Evolutionary conservation across 2,797 vertebrate genomes (phyloP).

Genomic region (Sebastes miniatus): DNA sequence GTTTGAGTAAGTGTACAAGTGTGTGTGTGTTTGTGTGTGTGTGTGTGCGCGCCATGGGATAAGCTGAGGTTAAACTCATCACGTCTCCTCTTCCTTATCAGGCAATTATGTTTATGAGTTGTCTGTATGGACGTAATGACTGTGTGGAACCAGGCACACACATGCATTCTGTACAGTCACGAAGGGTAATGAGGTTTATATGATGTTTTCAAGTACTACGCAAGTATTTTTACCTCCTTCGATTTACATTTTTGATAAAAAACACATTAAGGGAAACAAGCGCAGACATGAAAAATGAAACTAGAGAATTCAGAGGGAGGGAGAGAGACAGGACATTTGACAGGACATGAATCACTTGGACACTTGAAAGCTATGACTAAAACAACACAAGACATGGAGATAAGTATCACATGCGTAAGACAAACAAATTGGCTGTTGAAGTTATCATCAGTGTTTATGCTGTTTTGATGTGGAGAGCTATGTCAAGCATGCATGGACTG

Average conservation of each 20-base stretch:
- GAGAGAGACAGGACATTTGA: background rate
- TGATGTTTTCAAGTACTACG: background rate
- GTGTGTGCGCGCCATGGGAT: background rate
- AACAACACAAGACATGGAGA: slow-evolving; percentile 56
- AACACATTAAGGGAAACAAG: background rate
- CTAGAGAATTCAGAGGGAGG: background rate
- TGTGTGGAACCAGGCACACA: slow-evolving; percentile 12
- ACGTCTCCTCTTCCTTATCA: slow-evolving; percentile 71
- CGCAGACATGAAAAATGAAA: background rate
- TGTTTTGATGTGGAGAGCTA: slow-evolving; percentile 65
- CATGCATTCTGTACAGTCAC: background rate
- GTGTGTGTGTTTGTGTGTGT: background rate
- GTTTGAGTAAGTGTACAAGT: background rate
- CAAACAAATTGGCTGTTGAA: slow-evolving; percentile 56
- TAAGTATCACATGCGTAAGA: slow-evolving; percentile 52
- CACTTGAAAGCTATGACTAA: slow-evolving; percentile 58
- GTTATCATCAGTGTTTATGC: slow-evolving; percentile 53
- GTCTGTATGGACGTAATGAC: slow-evolving; percentile 66
- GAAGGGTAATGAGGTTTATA: background rate
- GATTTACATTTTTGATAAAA: background rate
- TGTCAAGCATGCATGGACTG: slow-evolving; percentile 42
- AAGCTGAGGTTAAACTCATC: slow-evolving; percentile 45
- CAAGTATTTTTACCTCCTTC: background rate
- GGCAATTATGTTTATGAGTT: slow-evolving; percentile 71
- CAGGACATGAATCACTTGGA: slow-evolving; percentile 59